Evolutionary conservation across 1,140 invertebrate species (phyloP).

Genomic region (Halesus radiatus): DNA sequence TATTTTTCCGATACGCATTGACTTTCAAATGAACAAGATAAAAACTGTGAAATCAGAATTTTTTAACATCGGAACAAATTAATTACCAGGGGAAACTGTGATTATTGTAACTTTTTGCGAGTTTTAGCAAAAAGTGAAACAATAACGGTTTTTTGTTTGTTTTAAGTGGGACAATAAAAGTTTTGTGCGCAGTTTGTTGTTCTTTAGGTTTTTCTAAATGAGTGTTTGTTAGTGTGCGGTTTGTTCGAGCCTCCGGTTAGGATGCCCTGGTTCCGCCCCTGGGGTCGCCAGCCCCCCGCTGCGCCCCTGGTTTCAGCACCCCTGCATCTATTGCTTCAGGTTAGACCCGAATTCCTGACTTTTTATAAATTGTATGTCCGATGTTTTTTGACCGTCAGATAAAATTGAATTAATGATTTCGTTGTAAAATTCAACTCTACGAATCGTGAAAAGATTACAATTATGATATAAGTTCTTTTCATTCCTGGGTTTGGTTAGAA

Average conservation of each 20-base stretch:
- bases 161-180: neutral
- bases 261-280: constrained; percentile 51
- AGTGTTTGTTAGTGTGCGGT: neutral
- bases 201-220: neutral
- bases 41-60: neutral
- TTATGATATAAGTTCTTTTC: no score
- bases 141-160: neutral
- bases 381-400: neutral
- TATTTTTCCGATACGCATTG: constrained; percentile 8
- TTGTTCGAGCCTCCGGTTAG: neutral
- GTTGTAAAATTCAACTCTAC: neutral
- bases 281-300: constrained; percentile 34
- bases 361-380: neutral
- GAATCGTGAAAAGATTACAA: no score
- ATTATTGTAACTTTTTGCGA: neutral
- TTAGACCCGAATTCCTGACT: constrained; percentile 18
- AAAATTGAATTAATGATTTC: neutral
- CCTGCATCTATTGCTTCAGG: constrained; percentile 49
- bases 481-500: no score
- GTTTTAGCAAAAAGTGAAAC: neutral
- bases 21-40: constrained; percentile 12
- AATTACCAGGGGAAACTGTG: no score
- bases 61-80: no score
- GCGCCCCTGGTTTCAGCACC: constrained; percentile 49
- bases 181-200: neutral